phyloP scores from a whole-genome alignment of 1,140 invertebrate genomes.

The Drosophila nebulosa region DNA sequence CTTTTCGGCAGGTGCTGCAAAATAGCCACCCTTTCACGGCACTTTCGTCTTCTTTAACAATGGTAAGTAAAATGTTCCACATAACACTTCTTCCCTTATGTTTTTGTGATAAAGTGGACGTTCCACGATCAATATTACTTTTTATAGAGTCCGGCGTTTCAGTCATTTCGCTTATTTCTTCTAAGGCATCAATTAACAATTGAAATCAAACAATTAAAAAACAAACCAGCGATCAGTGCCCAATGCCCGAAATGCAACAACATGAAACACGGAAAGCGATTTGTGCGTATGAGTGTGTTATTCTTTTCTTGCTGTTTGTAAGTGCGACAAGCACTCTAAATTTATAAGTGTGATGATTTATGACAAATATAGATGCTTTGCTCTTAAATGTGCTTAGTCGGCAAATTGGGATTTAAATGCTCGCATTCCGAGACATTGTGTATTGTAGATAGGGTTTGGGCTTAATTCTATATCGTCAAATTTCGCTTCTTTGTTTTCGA shows the following conservation, averaged over 20 bases:
- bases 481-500: too few relatives aligned
- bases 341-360: too few relatives aligned
- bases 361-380: too few relatives aligned
- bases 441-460: too few relatives aligned
- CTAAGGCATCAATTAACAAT: background rate
- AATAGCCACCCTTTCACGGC: conserved; percentile 31
- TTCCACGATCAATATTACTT: conserved; percentile 22
- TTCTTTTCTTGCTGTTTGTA: conserved; percentile 17
- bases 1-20: conserved; percentile 17
- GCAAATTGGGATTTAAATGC: too few relatives aligned
- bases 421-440: too few relatives aligned
- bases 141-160: conserved; percentile 9
- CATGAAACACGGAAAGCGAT: conserved; percentile 16
- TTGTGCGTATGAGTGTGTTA: conserved; percentile 19
- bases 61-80: conserved; percentile 18
- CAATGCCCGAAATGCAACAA: background rate
- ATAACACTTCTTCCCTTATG: conserved; percentile 17
- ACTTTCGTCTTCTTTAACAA: conserved; percentile 27
- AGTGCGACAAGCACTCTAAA: too few relatives aligned
- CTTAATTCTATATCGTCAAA: too few relatives aligned
- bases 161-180: background rate
- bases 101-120: conserved; percentile 8
- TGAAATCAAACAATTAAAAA: conserved; percentile 4
- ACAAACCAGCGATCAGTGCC: conserved; percentile 3
- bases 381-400: too few relatives aligned